Percentiles rank a stretch among this genome's conserved stretches.
Conservation (phyloP, 2,113 vertebrate species). For the Puma concolor region DNA sequence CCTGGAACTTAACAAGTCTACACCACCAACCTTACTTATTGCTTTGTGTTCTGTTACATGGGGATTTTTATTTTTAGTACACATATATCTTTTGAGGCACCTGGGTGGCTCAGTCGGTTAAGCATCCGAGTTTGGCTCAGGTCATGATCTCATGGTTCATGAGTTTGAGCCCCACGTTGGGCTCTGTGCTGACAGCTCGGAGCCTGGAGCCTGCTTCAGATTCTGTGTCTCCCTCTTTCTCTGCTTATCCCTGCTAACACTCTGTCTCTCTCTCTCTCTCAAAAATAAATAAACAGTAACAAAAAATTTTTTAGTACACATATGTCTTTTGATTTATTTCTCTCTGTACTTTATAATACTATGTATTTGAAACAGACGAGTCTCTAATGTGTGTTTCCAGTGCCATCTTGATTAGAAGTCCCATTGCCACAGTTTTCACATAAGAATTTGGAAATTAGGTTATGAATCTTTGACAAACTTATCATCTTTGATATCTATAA, state of each 20-base stretch:
- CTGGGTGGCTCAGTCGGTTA: too few species aligned
- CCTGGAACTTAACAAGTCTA: not conserved
- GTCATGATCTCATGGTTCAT: too few species aligned
- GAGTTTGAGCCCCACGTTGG: too few species aligned
- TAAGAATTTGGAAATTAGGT: slow-evolving; percentile 37
- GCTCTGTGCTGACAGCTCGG: too few species aligned
- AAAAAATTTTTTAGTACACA: not conserved
- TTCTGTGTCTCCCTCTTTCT: too few species aligned
- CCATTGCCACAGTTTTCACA: not conserved
- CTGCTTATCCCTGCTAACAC: too few species aligned
- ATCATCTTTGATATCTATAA: not conserved
- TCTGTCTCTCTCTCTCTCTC: too few species aligned
- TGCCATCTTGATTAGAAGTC: not conserved
- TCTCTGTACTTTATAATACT: not conserved
- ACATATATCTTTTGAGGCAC: not conserved
- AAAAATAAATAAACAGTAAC: too few species aligned
- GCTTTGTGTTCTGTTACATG: not conserved
- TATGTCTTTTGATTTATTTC: not conserved
- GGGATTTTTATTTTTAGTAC: not conserved
- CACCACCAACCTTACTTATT: not conserved
- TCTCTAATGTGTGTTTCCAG: not conserved
- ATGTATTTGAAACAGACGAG: not conserved
- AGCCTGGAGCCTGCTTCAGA: too few species aligned
- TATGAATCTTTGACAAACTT: not conserved
- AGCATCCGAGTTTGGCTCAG: too few species aligned